These are phyloP conservation scores for Baryphthengus martii DNA, from an alignment of 2,113 vertebrate species.

Conservation along the genomic window DNA sequence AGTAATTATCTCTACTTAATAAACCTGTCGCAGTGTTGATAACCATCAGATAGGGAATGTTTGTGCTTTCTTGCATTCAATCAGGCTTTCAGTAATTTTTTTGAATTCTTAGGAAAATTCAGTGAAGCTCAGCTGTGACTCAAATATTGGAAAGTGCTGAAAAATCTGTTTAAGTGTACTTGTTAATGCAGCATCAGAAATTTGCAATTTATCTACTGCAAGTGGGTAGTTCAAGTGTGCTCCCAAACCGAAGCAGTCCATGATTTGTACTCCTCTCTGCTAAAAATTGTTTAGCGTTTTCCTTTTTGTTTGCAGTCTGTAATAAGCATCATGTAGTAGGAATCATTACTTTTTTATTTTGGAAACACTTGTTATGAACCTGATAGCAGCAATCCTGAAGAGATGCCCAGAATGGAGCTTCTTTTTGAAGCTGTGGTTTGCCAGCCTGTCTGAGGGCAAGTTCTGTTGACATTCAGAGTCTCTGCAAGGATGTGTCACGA, in stretches of 20 bases:
- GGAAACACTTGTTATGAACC: background rate
- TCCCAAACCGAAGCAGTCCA: background rate
- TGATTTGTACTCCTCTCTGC: background rate
- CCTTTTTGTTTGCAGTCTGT: background rate
- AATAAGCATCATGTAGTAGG: background rate
- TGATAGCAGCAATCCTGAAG: background rate
- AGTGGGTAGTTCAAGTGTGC: background rate
- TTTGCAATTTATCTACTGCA: background rate
- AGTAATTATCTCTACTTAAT: conserved; percentile 12
- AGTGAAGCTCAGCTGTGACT: background rate
- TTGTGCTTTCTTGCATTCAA: background rate
- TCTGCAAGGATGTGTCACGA: fast-evolving
- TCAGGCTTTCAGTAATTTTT: background rate
- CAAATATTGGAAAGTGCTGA: background rate
- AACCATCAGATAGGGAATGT: background rate
- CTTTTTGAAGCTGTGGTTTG: background rate
- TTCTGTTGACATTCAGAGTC: background rate
- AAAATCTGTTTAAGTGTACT: conserved; percentile 18
- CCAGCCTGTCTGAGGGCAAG: background rate
- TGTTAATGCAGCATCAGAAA: background rate
- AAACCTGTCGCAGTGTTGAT: background rate
- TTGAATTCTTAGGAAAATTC: background rate
- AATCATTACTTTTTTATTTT: background rate
- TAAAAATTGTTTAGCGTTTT: background rate
- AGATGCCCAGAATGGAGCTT: background rate